A percentile compares a stretch with the other conserved stretches of the same genome.
phyloP scores from a whole-genome alignment of 2,797 vertebrate genomes.

The Anguilla obscura region DNA sequence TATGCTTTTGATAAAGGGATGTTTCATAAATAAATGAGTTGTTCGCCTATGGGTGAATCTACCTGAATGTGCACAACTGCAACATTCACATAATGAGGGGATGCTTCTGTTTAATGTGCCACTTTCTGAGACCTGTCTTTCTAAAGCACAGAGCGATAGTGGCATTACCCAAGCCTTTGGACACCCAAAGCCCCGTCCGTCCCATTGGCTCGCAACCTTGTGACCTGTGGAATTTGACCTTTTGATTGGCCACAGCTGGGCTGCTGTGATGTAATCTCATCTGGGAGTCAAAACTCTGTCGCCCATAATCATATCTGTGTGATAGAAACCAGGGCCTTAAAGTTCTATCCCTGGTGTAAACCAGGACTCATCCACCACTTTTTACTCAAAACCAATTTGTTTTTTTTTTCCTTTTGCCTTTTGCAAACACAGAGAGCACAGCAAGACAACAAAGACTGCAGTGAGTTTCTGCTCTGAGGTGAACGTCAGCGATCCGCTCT shows the following conservation, averaged over 20 bases:
- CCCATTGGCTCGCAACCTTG: background rate
- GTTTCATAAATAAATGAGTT: no score
- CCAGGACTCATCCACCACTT: background rate
- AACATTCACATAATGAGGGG: background rate
- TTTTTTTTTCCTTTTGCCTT: background rate
- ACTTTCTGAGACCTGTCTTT: background rate
- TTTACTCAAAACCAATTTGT: background rate
- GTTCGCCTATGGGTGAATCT: no score
- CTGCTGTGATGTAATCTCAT: background rate
- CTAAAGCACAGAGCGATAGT: background rate
- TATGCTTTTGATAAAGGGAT: no score
- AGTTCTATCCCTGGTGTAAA: background rate
- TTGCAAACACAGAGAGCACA: background rate
- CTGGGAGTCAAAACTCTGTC: background rate
- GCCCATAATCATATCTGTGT: no score
- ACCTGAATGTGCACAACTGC: no score
- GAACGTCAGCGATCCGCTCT: background rate
- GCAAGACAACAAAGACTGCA: background rate
- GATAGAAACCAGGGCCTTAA: no score
- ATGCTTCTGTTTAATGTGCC: background rate
- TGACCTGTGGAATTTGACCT: background rate
- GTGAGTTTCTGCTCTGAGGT: background rate
- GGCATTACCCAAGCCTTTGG: no score
- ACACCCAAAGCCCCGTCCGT: background rate
- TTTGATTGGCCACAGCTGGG: background rate